Conservation (phyloP, 2,888 invertebrate genomes). For the Drosophila rellima region DNA sequence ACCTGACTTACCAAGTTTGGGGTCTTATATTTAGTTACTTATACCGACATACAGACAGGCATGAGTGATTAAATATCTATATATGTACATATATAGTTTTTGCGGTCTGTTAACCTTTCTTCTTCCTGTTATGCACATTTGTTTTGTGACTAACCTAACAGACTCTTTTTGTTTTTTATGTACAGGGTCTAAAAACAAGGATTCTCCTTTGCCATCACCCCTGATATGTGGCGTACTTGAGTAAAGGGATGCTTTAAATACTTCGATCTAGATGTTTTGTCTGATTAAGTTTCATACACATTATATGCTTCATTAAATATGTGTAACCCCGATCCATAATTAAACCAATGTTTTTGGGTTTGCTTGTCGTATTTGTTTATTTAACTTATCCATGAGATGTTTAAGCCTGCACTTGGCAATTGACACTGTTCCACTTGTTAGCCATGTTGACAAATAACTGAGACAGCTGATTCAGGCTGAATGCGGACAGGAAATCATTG, state of each 20-base stretch:
- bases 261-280: constrained; percentile 6
- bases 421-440: constrained; percentile 34
- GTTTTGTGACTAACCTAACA: background rate
- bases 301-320: constrained; percentile 9
- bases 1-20: too few species aligned
- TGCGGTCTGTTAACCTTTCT: too few species aligned
- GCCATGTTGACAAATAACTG: constrained; percentile 29
- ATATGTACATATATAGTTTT: too few species aligned
- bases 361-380: constrained; percentile 5
- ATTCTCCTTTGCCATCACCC: background rate
- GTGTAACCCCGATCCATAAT: background rate
- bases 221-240: background rate
- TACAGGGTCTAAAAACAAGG: constrained; percentile 7
- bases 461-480: constrained; percentile 50
- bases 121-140: too few species aligned
- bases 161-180: background rate
- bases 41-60: too few species aligned
- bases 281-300: constrained; percentile 1
- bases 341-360: background rate
- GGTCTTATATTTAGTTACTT: too few species aligned
- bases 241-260: background rate
- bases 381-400: background rate
- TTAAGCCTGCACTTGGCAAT: constrained; percentile 43
- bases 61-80: too few species aligned
- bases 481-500: constrained; percentile 43